phyloP scores from a whole-genome alignment of 1,140 invertebrate genomes.

The Nixonia krombeini region DNA sequence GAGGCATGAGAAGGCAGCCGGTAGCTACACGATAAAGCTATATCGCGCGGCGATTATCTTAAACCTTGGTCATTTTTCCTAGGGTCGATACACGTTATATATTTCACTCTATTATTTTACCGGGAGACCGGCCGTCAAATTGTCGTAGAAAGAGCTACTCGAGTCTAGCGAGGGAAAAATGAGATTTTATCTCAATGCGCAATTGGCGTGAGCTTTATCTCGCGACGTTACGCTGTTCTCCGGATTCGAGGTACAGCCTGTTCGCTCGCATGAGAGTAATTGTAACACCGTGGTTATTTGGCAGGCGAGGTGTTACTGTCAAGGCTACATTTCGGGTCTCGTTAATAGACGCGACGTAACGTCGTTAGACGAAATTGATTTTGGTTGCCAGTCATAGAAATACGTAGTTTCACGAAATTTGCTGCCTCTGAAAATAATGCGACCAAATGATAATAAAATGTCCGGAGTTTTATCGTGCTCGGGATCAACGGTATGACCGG shows the following conservation, averaged over 20 bases:
- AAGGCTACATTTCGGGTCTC: constrained; percentile 32
- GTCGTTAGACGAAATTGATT: too few species aligned
- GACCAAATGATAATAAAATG: too few species aligned
- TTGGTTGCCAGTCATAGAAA: too few species aligned
- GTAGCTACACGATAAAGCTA: constrained; percentile 21
- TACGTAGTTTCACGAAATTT: too few species aligned
- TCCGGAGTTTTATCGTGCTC: too few species aligned
- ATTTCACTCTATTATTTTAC: constrained; percentile 20
- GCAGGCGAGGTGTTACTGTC: constrained; percentile 8
- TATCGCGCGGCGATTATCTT: constrained; percentile 41
- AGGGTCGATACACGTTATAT: constrained; percentile 7
- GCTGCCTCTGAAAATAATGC: too few species aligned
- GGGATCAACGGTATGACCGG: too few species aligned
- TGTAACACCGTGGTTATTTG: not conserved
- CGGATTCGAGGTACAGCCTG: constrained; percentile 19
- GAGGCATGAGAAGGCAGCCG: constrained; percentile 5
- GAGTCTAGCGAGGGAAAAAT: constrained; percentile 18
- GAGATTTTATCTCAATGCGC: constrained; percentile 56
- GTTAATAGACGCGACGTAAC: too few species aligned
- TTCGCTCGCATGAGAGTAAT: not conserved
- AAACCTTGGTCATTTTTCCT: constrained; percentile 30
- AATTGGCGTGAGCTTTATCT: constrained; percentile 59
- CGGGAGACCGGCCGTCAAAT: constrained; percentile 7
- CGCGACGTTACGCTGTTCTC: constrained; percentile 9
- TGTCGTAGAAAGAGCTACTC: constrained; percentile 20